Evolutionary conservation across 2,888 invertebrate genomes (phyloP).

Genomic region (Biston stratarius): DNA sequence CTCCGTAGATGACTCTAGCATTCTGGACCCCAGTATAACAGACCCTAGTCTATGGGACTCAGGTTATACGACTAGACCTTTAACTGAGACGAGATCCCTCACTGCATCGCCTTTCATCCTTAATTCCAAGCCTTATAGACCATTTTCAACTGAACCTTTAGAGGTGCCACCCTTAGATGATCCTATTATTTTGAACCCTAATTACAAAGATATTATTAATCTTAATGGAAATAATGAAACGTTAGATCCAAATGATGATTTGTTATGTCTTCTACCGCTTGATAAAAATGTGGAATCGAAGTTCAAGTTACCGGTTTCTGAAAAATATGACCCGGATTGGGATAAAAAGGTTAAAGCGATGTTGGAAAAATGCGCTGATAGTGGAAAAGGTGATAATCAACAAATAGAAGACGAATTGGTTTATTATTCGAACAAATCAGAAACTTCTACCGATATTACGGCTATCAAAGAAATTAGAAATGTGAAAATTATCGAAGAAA

Average conservation of each 20-base stretch:
- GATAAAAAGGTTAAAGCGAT: conserved; percentile 39
- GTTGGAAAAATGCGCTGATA: conserved; percentile 23
- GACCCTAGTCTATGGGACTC: conserved; percentile 36
- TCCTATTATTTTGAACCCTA: conserved; percentile 73
- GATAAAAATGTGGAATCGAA: conserved; percentile 49
- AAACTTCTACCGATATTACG: not conserved
- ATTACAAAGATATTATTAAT: conserved; percentile 62
- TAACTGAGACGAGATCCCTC: conserved; percentile 55
- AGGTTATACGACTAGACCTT: conserved; percentile 27
- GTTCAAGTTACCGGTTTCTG: conserved; percentile 73
- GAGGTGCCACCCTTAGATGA: conserved; percentile 70
- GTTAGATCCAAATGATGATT: conserved; percentile 40
- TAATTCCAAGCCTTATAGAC: conserved; percentile 67
- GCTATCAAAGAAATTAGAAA: conserved; percentile 1
- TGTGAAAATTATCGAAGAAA: conserved; percentile 30
- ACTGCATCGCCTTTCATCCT: conserved; percentile 65
- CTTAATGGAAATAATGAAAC: conserved; percentile 51
- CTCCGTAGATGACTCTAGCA: conserved; percentile 27
- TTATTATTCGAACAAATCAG: conserved; percentile 11
- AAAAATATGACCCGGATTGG: conserved; percentile 71
- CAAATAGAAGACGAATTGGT: conserved; percentile 16
- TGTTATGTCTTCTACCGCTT: conserved; percentile 42
- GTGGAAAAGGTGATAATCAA: conserved; percentile 5
- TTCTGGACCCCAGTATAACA: conserved; percentile 35
- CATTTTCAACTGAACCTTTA: conserved; percentile 72